Base-by-base conservation (phyloP, 1,140 invertebrate species). In the Diorhabda elongata region DNA sequence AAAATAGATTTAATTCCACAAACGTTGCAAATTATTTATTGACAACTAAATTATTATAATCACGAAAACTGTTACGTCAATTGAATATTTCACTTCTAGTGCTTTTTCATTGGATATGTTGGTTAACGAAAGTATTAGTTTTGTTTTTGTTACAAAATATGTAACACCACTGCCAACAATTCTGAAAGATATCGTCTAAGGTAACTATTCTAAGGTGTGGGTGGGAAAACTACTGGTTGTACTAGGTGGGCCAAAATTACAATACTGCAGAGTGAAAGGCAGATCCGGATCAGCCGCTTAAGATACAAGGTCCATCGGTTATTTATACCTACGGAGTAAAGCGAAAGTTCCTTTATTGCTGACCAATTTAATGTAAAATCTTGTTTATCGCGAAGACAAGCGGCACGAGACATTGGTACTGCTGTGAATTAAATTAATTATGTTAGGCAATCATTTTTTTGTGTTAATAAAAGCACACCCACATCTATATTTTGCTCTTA, bases 401-500 rank as follows among this genome's bases (percentile, higher is more conserved):
- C 47, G 47, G 47, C 47, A 52, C 47, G 47, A 52, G 47, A n/a
- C 47, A n/a, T 6, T 52, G n/a, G 47, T 52, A 52, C 47, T 52
- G 47, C 47, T 52, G 47, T 52, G 47, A 52, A 52, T 52, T 52
- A 52, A 52, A 52, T 52, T 52, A n/a, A 52, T 52, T 52, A 52
- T 52, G n/a, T 52, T 52, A n/a, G 6, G 47, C n/a, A 52, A 52
- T 52, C 2, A 8, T 52, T 6, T 52, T 52, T 8, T 3, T 52
- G 47, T n/a, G 3, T 52, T 52, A 52, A 52, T 52, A 52, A 52
- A 52, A 26, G n/a, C 47, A 52, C 47, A 8, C 47, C 47, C 47
- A 52, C 6, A 52, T 52, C n/a, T 6, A n/a, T 68, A 70, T 83
- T 87, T 85, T 98, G 96, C 90, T 98, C 98, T 85, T 98, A 96